Conservation (phyloP, 2,888 invertebrate species). For the Anodontia alba region DNA sequence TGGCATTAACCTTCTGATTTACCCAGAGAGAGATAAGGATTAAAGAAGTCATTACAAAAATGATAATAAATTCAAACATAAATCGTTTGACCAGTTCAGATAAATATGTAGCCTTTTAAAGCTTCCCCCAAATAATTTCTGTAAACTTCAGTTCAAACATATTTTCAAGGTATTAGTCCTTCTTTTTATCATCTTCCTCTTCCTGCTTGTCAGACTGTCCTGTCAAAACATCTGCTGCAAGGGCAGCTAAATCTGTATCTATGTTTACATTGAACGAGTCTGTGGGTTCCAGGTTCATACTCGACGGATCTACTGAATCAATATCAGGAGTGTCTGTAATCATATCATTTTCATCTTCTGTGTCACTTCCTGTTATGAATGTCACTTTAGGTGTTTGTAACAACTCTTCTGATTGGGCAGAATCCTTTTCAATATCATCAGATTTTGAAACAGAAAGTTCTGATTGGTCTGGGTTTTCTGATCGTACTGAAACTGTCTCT, state of each 20-base stretch:
- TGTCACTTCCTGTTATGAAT: conserved; percentile 43
- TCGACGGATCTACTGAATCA: neutral
- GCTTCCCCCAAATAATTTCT: too few species aligned
- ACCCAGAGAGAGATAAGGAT: too few species aligned
- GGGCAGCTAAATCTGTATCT: conserved; percentile 51
- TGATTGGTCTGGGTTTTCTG: conserved; percentile 42
- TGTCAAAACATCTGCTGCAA: conserved; percentile 53
- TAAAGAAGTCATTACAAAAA: too few species aligned
- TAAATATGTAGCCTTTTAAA: too few species aligned
- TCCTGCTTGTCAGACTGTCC: neutral
- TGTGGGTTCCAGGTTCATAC: conserved; percentile 16
- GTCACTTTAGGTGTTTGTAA: conserved; percentile 24
- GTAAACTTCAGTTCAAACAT: too few species aligned
- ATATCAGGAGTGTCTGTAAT: conserved; percentile 4
- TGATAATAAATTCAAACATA: too few species aligned
- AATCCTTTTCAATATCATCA: neutral
- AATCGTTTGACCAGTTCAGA: too few species aligned
- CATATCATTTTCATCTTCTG: conserved; percentile 23
- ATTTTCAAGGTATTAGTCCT: too few species aligned
- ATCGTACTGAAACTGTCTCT: neutral
- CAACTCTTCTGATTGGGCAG: conserved; percentile 36
- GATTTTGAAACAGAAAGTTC: neutral
- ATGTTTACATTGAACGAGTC: conserved; percentile 40
- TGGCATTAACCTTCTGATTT: too few species aligned
- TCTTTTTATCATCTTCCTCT: neutral